phyloP scores from a whole-genome alignment of 2,797 vertebrate genomes.

The Tragopan temminckii region DNA sequence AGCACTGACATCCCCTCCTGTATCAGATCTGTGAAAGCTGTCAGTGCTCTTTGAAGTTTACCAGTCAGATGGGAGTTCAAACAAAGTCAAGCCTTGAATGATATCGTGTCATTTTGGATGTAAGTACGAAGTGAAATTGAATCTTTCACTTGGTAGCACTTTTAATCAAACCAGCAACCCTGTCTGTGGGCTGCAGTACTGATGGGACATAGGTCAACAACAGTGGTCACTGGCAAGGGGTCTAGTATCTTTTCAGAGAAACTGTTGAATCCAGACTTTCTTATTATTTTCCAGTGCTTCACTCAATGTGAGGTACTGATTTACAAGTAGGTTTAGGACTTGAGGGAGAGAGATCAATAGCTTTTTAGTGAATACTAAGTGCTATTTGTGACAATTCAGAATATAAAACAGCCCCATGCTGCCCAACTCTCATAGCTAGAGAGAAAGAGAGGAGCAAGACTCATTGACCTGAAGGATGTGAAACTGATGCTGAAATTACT shows the following conservation, averaged over 20 bases:
- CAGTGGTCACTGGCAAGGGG: not conserved
- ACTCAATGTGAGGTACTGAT: conserved; percentile 4
- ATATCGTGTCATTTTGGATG: not conserved
- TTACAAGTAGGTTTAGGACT: conserved; percentile 46
- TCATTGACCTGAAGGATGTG: not conserved
- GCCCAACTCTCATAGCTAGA: not conserved
- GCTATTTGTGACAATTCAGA: conserved; percentile 26
- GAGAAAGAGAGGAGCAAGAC: not conserved
- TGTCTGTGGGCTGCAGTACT: not conserved
- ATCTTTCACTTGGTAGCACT: not conserved
- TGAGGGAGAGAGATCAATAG: conserved; percentile 54
- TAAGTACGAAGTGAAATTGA: not conserved
- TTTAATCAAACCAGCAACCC: not conserved
- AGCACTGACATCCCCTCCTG: rapidly evolving
- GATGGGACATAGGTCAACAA: not conserved
- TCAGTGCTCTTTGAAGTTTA: not conserved
- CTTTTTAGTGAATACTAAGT: conserved; percentile 55
- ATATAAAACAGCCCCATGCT: conserved; percentile 6
- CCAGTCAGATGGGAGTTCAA: not conserved
- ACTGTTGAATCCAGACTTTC: not conserved
- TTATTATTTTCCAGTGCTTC: conserved; percentile 4
- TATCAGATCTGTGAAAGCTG: not conserved
- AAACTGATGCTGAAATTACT: not conserved
- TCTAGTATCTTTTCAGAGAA: not conserved
- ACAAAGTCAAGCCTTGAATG: not conserved